Conservation (phyloP, 2,797 vertebrate species). For the Microtus californicus region DNA sequence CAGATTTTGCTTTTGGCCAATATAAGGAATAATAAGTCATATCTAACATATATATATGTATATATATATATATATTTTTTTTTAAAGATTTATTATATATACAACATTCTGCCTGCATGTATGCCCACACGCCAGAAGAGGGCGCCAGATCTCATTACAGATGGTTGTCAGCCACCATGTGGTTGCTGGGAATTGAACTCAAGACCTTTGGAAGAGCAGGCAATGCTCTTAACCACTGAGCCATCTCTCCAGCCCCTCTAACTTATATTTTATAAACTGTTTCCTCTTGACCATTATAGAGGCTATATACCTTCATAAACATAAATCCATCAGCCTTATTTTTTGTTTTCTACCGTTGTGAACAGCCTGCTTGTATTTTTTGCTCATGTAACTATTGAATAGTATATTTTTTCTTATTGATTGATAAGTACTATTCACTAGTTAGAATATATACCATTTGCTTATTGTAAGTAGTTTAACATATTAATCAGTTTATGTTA, state of each 20-base stretch:
- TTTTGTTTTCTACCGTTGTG: slow-evolving; percentile 21
- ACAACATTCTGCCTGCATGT: too few species aligned
- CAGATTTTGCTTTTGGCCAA: background rate
- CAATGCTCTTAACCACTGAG: too few species aligned
- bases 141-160: too few species aligned
- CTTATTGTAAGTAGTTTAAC: slow-evolving; percentile 25
- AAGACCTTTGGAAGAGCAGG: too few species aligned
- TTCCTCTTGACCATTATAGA: slow-evolving; percentile 36
- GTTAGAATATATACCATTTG: background rate
- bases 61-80: too few species aligned
- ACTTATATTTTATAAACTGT: background rate
- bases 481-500: slow-evolving; percentile 26
- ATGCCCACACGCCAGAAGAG: too few species aligned
- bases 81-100: too few species aligned
- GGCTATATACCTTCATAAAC: background rate
- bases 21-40: background rate
- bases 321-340: background rate
- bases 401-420: slow-evolving; percentile 32
- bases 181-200: too few species aligned
- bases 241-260: too few species aligned
- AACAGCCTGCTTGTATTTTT: background rate
- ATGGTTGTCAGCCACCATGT: too few species aligned
- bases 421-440: slow-evolving; percentile 53
- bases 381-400: background rate
- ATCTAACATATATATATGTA: background rate